Percentiles rank a stretch among this genome's conserved stretches.
phyloP scores from a whole-genome alignment of 2,888 invertebrate species.

The Megamerina dolium region DNA sequence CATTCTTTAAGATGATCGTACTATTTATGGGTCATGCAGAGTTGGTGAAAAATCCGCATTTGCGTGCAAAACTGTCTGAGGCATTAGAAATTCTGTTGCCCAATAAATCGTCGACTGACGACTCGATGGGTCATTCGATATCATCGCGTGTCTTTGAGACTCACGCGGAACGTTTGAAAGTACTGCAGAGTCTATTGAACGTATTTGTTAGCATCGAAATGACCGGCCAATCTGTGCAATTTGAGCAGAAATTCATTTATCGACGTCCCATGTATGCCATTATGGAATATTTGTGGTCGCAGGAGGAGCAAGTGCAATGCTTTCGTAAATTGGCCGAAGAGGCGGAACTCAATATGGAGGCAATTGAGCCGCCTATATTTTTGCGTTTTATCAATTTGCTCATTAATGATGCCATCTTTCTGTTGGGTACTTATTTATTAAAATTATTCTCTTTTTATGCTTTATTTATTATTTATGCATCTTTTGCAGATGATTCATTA shows the following conservation, averaged over 20 bases:
- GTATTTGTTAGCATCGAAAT: conserved; percentile 97
- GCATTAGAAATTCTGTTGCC: conserved; percentile 83
- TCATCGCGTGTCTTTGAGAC: conserved; percentile 69
- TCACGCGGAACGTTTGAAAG: conserved; percentile 69
- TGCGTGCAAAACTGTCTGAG: conserved; percentile 85
- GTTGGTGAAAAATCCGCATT: conserved; percentile 83
- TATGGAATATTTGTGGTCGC: conserved; percentile 86
- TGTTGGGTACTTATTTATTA: no score
- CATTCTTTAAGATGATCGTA: conserved; percentile 69
- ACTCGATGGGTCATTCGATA: conserved; percentile 48
- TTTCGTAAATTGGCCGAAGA: conserved; percentile 72
- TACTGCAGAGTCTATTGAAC: conserved; percentile 73
- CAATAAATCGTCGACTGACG: conserved; percentile 48
- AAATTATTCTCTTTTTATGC: no score
- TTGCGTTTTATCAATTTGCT: conserved; percentile 91
- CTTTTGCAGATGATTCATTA: conserved; percentile 65
- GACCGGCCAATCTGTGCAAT: conserved; percentile 92
- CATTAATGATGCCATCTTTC: conserved; percentile 94
- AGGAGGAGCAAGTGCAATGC: conserved; percentile 68
- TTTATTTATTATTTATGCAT: background rate
- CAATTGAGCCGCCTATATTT: conserved; percentile 84
- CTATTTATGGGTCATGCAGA: conserved; percentile 82
- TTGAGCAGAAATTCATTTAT: conserved; percentile 96
- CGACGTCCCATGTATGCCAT: conserved; percentile 91
- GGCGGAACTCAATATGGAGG: conserved; percentile 84